phyloP scores from a whole-genome alignment of 2,888 invertebrate genomes.

The Drosophila maculinotata region DNA sequence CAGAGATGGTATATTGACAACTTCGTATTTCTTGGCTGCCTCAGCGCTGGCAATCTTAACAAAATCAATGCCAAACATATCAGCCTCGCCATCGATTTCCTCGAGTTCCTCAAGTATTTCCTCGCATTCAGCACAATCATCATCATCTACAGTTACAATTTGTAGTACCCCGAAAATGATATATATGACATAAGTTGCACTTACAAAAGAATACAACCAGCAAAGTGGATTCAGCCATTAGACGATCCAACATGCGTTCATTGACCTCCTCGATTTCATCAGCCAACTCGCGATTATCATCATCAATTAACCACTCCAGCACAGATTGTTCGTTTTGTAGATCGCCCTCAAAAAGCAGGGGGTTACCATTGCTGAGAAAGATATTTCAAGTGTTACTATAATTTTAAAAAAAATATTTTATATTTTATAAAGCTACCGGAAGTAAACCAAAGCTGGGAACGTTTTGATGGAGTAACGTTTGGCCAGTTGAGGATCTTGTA shows the following conservation, averaged over 20 bases:
- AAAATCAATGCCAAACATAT: slow-evolving; percentile 96
- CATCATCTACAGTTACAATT: slow-evolving; percentile 89
- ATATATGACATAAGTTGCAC: slow-evolving; percentile 68
- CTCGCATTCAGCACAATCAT: slow-evolving; percentile 95
- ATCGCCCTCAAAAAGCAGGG: slow-evolving; percentile 95
- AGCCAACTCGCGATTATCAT: slow-evolving; percentile 95
- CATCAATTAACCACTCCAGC: slow-evolving; percentile 96
- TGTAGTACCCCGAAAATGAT: accelerated
- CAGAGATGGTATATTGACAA: slow-evolving; percentile 93
- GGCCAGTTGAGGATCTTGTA: slow-evolving; percentile 95
- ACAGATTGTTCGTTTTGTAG: slow-evolving; percentile 96
- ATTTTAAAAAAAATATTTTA: not conserved
- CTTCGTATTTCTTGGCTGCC: slow-evolving; percentile 92
- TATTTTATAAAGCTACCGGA: slow-evolving; percentile 87
- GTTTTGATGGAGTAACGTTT: slow-evolving; percentile 97
- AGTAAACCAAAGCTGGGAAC: slow-evolving; percentile 96
- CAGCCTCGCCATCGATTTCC: slow-evolving; percentile 97
- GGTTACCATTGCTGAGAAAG: slow-evolving; percentile 91
- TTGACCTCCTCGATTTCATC: slow-evolving; percentile 98
- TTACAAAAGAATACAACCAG: slow-evolving; percentile 97
- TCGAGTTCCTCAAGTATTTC: slow-evolving; percentile 96
- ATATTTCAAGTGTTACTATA: not conserved
- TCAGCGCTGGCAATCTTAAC: slow-evolving; percentile 94
- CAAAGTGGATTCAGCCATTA: slow-evolving; percentile 93
- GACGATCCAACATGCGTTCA: slow-evolving; percentile 93